Conservation (phyloP, 2,797 vertebrate species). For the Botia almorhae region DNA sequence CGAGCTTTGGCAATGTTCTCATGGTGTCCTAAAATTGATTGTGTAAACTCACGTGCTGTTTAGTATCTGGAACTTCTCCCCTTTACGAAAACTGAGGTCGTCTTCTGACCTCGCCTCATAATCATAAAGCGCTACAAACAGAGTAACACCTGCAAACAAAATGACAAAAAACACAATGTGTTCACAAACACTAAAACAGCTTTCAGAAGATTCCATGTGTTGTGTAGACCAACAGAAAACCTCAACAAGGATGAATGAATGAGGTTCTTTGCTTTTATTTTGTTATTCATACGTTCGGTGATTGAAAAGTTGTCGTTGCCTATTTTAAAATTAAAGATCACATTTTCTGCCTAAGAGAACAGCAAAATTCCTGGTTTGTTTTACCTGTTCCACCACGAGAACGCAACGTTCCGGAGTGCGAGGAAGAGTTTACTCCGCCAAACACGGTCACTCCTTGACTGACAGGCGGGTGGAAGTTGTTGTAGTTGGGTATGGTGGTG, state of each 20-base stretch:
- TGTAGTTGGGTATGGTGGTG: conserved; percentile 98
- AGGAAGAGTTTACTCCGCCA: conserved; percentile 95
- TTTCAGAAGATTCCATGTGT: neutral
- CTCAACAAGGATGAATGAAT: neutral
- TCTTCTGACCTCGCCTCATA: conserved; percentile 98
- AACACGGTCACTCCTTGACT: conserved; percentile 96
- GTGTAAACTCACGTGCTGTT: conserved; percentile 97
- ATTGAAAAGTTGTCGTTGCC: neutral
- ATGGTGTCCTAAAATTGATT: conserved; percentile 53
- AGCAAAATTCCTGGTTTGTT: conserved; percentile 12
- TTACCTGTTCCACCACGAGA: conserved; percentile 94
- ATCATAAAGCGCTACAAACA: conserved; percentile 98
- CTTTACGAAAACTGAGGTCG: conserved; percentile 99
- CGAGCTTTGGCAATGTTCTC: no score
- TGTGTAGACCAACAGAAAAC: neutral
- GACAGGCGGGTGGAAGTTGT: conserved; percentile 92
- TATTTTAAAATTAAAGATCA: neutral
- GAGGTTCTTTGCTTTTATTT: neutral
- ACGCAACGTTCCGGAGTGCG: conserved; percentile 93
- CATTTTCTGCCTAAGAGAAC: neutral
- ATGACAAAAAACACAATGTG: conserved; percentile 4
- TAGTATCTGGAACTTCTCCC: conserved; percentile 98
- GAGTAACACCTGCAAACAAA: conserved; percentile 87
- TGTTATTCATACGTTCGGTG: neutral
- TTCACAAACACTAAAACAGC: conserved; percentile 14